These are phyloP conservation scores for Anaspis maculata DNA, from an alignment of 2,888 invertebrate genomes.

Conservation along the genomic window DNA sequence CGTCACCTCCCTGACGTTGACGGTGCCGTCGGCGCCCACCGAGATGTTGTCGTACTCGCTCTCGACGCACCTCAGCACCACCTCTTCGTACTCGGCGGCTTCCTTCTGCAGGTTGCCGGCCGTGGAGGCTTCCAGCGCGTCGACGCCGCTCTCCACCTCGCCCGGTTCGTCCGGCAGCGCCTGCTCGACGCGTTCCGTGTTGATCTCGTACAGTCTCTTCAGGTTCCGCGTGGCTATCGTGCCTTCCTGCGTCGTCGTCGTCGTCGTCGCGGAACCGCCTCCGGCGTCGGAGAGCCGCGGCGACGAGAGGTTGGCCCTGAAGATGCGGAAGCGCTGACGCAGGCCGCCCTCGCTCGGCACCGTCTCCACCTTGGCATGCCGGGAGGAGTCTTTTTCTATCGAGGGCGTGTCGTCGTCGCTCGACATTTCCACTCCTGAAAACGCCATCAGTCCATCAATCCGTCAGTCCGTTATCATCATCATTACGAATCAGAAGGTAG, in stretches of 20 bases:
- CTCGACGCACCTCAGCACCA: constrained; percentile 20
- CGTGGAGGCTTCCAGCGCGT: constrained; percentile 30
- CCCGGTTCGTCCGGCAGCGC: constrained; percentile 25
- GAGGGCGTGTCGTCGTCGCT: constrained; percentile 40
- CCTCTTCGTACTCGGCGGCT: constrained; percentile 7
- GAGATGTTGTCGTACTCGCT: constrained; percentile 27
- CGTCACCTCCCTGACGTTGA: constrained; percentile 24
- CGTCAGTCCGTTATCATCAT: no score
- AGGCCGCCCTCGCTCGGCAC: constrained; percentile 16
- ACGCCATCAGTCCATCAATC: no score
- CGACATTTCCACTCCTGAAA: constrained; percentile 43
- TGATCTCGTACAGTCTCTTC: constrained; percentile 33
- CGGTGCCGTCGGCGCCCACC: constrained; percentile 24
- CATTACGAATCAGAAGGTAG: no score
- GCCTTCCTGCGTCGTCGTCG: constrained; percentile 23
- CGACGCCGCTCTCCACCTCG: constrained; percentile 36
- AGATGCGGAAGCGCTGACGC: constrained; percentile 27
- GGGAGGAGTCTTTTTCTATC: constrained; percentile 24
- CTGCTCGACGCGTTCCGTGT: constrained; percentile 30
- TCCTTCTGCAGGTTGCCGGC: constrained; percentile 1
- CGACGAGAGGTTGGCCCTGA: constrained; percentile 15
- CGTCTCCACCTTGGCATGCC: no score
- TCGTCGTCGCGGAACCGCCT: no score
- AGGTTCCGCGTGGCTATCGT: constrained; percentile 26
- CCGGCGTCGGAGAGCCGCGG: background rate